Conservation (phyloP, 2,797 vertebrate genomes). For the Falco concolor region DNA sequence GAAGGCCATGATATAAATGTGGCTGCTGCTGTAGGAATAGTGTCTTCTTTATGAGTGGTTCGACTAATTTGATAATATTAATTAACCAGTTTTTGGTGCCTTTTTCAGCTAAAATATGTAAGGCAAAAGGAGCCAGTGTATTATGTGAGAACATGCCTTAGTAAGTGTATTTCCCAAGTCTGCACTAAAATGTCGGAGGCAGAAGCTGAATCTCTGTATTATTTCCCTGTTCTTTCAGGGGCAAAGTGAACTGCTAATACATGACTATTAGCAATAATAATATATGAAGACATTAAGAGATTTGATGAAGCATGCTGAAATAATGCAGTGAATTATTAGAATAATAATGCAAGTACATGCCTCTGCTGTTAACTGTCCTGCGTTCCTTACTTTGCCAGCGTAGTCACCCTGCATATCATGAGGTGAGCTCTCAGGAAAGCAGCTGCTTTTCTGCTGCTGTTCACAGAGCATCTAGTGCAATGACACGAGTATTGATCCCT, state of each 20-base stretch:
- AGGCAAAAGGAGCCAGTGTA: neutral
- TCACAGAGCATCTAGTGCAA: neutral
- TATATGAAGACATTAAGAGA: neutral
- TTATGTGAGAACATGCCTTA: neutral
- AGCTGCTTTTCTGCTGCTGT: neutral
- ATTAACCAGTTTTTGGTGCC: neutral
- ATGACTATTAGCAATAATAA: neutral
- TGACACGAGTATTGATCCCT: neutral
- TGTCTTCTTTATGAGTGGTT: neutral
- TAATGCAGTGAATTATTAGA: neutral
- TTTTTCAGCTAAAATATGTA: neutral
- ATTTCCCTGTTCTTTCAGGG: neutral
- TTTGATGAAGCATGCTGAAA: neutral
- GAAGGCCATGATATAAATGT: neutral
- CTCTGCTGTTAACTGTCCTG: neutral
- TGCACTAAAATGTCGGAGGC: neutral
- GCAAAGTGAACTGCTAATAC: neutral
- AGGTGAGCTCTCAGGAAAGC: neutral
- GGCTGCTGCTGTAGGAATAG: neutral
- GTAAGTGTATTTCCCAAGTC: neutral
- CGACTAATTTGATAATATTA: neutral
- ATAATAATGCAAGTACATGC: neutral
- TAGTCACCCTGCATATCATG: neutral
- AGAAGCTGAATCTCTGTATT: neutral
- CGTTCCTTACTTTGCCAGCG: neutral